Base-by-base conservation (phyloP, 2,113 vertebrate species). In the Ovis canadensis region DNA sequence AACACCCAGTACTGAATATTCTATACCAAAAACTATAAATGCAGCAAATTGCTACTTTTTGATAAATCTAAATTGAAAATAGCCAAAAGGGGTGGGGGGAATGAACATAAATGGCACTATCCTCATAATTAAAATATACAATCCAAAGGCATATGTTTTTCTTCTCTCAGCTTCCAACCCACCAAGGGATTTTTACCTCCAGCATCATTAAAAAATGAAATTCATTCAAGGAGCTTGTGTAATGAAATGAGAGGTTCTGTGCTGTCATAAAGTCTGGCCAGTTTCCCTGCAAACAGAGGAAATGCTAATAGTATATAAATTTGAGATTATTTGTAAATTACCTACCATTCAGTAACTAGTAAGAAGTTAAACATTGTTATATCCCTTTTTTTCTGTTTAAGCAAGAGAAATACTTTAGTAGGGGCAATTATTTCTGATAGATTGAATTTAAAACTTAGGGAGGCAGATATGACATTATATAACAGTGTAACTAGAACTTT, bases 11-110 rank as follows among this genome's bases (percentile, higher is more conserved):
- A 89, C 54, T 88, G 45, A 77, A 62, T 64, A 95, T 57, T 67
- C 45, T 45, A 90, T 23, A 91, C n/a, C 48, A 82, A 67, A 74
- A 95, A 95, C 31, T 90, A 90, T 97, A 83, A 36, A 54, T 50
- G 13, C 4, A 92, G 89, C 83, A 96, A 97, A 80, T 33, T 59
- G 17, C 60, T 96, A 90, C 48, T 91, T 62, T 90, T 92, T 93
- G 90, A 90, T 74, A 95, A 94, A 90, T 85, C 81, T 59, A 96
- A 78, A 97, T 60, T 97, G 52, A 91, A 97, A 96, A 96, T 27
- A 95, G 31, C 27, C n/a, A 85, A 96, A 62, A 25, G 33, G 62
- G 90, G 92, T 16, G 14, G 4, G 7, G 88, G 21, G 91, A 54
- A 83, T 48, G 54, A 97, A 55, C 27, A 23, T 78, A 95, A 95